Base-by-base conservation (phyloP, 2,797 vertebrate genomes). In the Sardinella longiceps region DNA sequence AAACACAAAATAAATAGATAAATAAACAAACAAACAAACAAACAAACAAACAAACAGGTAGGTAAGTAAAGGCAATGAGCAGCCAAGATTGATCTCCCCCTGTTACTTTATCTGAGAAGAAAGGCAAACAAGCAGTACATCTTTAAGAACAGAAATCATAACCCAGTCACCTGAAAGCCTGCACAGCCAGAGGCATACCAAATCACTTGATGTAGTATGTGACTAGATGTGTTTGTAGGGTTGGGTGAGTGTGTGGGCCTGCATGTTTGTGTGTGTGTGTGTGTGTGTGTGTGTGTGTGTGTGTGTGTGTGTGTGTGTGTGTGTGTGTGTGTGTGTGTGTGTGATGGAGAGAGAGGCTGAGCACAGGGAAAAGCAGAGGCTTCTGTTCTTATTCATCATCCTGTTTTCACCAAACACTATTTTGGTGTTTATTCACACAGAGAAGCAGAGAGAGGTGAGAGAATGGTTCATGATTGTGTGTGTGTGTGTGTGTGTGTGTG, bases 121-220 rank as follows among this genome's bases (percentile, higher is more conserved):
- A 90, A 88, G 84, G 81, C 86, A 87, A 89, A 90, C 87, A 89
- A 88, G 86, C 86, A 84, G 81, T 90, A 85, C 58, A 89, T 89
- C 87, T 89, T 83, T 82, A 48, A 28, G 46, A 56, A 82, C 50
- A 70, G 28, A 48, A 86, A 81, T 48, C 28, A 43, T 58, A 43
- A 46, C 53, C 37, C 3, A 18, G 18, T 14, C 48, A n/a, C 30
- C 33, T 56, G 48, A 23, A 83, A 25, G 30, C 82, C 60, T 20
- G 66, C 30, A 37, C 66, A 74, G 66, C 66, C 30, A 39, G 14
- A 18, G 30, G 66, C 30, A 37, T 74, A 74, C 66, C 37, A 37
- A 74, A 74, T 15, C 37, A 20, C 14, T 74, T 74, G 30, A 56
- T 53, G 37, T 7, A 28, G 30, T 33, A 5, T 28, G 25, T 66